Evolutionary conservation across 2,888 invertebrate genomes (phyloP), one percentile per base, ranked within the genome.

Genomic region (Tipula unca): DNA sequence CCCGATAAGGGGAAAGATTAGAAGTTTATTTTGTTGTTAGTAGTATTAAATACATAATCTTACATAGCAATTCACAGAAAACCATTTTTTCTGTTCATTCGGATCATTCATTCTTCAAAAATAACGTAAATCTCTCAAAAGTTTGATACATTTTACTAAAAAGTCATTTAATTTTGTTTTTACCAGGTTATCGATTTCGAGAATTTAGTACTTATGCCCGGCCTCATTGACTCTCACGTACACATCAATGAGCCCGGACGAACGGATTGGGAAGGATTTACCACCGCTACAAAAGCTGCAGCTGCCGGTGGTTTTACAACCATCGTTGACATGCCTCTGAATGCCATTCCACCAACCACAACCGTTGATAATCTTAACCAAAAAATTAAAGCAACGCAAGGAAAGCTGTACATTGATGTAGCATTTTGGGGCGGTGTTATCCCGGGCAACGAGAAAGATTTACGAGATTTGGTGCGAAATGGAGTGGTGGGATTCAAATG

Each of bases 401-500:
- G 92, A 1, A 92, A 93, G 87, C 91, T 93, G 29, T 94, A 92
- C 87, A 93, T 95, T 0, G 95, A 95, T 89, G 93, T 95, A 83
- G 95, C 93, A 2, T 95, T 95, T 89, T 95, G 95, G 95, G 95
- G 95, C n/a, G 95, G 95, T n/a, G 92, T 95, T 0, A 92, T 95
- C 85, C 94, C 94, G 0, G 93, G 92, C 86, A 95, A 95, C 89
- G 90, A 93, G 89, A 93, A 91, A 87, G 93, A 94, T 0, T 89
- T 95, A 32, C 89, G 90, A 42, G 91, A 92, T 8, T 90, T 95
- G 86, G 91, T 95, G 0, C 90, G 92, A 8, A 93, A 93, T 85
- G 95, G 95, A 1, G 95, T 95, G 0, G 93, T 95, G 36, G 95
- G 95, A 1, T 94, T 95, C 87, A 95, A 95, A 90, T 95, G 95